Evolutionary conservation across 2,797 vertebrate genomes (phyloP).

Genomic region (Takifugu ocellatus): DNA sequence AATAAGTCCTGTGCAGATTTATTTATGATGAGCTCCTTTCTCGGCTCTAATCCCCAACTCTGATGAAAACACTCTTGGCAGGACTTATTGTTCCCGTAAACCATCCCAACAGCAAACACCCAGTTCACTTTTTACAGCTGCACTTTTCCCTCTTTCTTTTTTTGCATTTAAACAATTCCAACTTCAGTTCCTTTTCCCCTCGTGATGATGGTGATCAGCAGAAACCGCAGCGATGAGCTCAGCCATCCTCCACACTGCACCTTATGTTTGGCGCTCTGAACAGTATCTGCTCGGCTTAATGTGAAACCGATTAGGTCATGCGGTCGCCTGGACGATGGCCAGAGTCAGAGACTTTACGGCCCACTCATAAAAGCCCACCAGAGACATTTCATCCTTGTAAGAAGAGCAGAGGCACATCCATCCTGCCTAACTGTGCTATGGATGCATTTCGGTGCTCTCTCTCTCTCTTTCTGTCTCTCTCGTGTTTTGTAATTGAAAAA

Average conservation of each 20-base stretch:
- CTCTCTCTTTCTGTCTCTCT: too few species aligned
- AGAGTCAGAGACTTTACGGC: conserved; percentile 41
- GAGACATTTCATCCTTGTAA: conserved; percentile 48
- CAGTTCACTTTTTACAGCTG: conserved; percentile 8
- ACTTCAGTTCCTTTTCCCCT: conserved; percentile 5
- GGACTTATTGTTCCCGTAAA: conserved; percentile 29
- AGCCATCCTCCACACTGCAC: conserved; percentile 19
- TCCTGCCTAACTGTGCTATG: conserved; percentile 35
- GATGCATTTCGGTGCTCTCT: conserved; percentile 39
- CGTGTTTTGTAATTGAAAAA: too few species aligned
- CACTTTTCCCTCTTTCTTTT: neutral
- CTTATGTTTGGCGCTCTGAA: conserved; percentile 30
- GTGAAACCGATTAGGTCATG: conserved; percentile 45
- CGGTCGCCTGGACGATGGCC: conserved; percentile 46
- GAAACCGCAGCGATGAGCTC: conserved; percentile 14
- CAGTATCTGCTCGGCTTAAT: conserved; percentile 45
- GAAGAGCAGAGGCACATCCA: conserved; percentile 35
- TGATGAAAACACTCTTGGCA: conserved; percentile 21
- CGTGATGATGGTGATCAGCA: neutral
- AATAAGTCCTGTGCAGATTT: neutral
- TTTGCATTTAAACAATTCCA: conserved; percentile 13
- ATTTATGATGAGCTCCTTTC: conserved; percentile 1
- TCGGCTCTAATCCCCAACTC: conserved; percentile 29
- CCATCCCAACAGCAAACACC: conserved; percentile 3
- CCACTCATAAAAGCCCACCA: conserved; percentile 38